phyloP scores from a whole-genome alignment of 2,888 invertebrate genomes.

The Troides aeacus region DNA sequence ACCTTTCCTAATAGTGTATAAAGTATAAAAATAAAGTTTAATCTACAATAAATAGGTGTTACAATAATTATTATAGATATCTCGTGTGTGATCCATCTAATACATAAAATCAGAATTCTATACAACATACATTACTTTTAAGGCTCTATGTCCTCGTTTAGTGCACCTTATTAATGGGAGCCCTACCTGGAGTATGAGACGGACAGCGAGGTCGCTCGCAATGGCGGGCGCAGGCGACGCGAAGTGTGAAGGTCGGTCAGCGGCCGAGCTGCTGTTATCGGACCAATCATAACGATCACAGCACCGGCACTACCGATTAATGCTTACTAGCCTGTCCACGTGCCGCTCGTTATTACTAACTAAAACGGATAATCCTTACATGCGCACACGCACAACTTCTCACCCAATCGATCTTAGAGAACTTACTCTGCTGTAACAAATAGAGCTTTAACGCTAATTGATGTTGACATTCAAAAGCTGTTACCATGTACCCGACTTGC shows the following conservation, averaged over 20 bases:
- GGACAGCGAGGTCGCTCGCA: constrained; percentile 49
- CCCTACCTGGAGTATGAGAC: constrained; percentile 47
- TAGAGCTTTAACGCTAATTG: constrained; percentile 30
- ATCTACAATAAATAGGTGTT: neutral
- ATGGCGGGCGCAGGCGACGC: constrained; percentile 48
- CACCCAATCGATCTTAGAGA: constrained; percentile 22
- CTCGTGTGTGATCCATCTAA: neutral
- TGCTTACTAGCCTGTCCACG: constrained; percentile 58
- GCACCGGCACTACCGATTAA: constrained; percentile 48
- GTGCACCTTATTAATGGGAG: constrained; percentile 34
- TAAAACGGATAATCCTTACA: constrained; percentile 35
- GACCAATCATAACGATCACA: constrained; percentile 64
- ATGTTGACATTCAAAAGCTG: constrained; percentile 43
- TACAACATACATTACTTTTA: constrained; percentile 11
- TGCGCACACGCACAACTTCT: constrained; percentile 4
- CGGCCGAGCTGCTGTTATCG: constrained; percentile 72
- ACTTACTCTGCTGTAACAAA: constrained; percentile 29
- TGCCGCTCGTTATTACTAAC: constrained; percentile 43
- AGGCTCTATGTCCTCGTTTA: constrained; percentile 21
- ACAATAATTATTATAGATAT: neutral
- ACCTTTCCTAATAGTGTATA: no score
- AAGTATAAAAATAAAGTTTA: neutral
- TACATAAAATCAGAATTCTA: constrained; percentile 12
- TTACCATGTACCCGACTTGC: constrained; percentile 36
- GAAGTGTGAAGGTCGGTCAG: constrained; percentile 77